Evolutionary conservation across 2,888 invertebrate species (phyloP).

Genomic region (Bugulina stolonifera): DNA sequence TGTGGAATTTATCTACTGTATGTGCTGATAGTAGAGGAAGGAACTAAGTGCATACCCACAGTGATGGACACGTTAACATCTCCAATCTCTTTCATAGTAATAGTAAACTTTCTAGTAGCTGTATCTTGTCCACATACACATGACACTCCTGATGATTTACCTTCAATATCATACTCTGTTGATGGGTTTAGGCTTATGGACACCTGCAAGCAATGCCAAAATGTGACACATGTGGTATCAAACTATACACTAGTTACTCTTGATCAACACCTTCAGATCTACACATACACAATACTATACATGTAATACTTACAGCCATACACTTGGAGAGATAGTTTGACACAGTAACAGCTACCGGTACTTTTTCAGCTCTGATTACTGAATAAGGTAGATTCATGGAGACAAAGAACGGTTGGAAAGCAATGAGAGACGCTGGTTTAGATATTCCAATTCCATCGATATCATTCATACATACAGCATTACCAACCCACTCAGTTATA

Average conservation of each 20-base stretch:
- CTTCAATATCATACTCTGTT: conserved; percentile 11
- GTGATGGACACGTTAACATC: conserved; percentile 55
- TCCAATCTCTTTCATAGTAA: conserved; percentile 50
- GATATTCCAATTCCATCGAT: conserved; percentile 57
- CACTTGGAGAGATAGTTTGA: conserved; percentile 69
- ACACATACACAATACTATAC: background rate
- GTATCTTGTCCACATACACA: conserved; percentile 47
- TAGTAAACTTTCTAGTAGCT: conserved; percentile 36
- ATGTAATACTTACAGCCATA: conserved; percentile 59
- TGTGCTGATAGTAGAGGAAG: background rate
- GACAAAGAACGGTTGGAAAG: conserved; percentile 70
- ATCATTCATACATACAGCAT: conserved; percentile 58
- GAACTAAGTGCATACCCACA: conserved; percentile 32
- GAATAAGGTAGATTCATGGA: conserved; percentile 66
- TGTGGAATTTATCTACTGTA: background rate
- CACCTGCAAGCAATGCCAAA: background rate
- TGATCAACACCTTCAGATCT: too few relatives aligned
- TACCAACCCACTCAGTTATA: conserved; percentile 62
- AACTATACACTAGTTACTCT: background rate
- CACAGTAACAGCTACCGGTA: conserved; percentile 63
- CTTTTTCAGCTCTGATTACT: conserved; percentile 63
- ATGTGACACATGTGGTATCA: background rate
- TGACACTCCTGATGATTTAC: conserved; percentile 29
- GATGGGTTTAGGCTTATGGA: conserved; percentile 1
- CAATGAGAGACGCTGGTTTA: conserved; percentile 54